Base-by-base conservation (phyloP, 1,140 invertebrate genomes). In the Euwallacea fornicatus region DNA sequence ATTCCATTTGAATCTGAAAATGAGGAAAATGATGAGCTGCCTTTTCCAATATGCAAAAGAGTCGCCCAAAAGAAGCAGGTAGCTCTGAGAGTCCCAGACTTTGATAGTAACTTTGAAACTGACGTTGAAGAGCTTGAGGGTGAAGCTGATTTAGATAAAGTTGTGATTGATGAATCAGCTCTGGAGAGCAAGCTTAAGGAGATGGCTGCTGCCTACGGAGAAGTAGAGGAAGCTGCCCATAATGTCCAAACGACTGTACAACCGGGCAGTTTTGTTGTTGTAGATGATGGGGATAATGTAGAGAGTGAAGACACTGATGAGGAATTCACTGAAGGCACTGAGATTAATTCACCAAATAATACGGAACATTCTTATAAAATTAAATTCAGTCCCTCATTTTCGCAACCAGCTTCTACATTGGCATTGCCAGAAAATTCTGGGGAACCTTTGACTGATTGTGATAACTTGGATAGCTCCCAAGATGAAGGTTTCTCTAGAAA, bases 401-500 rank as follows among this genome's bases (percentile, higher is more conserved):
- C 7, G 2, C 2, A 4, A 33, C 42, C 7, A 7, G 44, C 16
- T 16, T 6, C 13, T 15, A 42, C 6, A 16, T 43, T 73, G 47
- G 11, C n/a, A 7, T 13, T 69, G 33, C 69, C 73, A 7, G 9
- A 43, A 7, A 43, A 47, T n/a, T 15, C 11, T 15, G 75, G 74
- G n/a, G 73, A 73, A 54, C 75, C 69, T 46, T 54, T 78, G 6
- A 81, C 78, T 44, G 81, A 81, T 50, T 77, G 76, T 46, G 80
- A 82, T 74, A 75, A 79, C 68, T 73, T 81, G 15, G 67, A 79
- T 21, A 69, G 62, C 63, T 74, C 72, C 42, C 47, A 62, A 41
- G 71, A 74, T n/a, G 73, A 72, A 46, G 13, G 21, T 0, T 46
- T 16, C 11, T 6, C 11, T 7, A 58, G 63, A 21, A 54, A 68